Conservation (phyloP, 2,113 vertebrate genomes). For the Arizona elegans region DNA sequence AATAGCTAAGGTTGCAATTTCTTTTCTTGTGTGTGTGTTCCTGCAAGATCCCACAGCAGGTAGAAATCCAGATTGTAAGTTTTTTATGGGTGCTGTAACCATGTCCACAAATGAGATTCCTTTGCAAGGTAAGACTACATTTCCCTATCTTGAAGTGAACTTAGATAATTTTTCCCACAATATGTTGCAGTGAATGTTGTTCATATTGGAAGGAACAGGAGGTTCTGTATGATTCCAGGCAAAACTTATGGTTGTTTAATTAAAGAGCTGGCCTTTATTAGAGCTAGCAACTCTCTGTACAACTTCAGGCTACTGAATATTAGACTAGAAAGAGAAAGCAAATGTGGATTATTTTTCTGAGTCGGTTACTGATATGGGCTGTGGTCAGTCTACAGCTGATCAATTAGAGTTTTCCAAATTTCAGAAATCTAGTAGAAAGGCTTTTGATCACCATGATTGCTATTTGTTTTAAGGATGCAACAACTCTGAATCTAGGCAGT, state of each 20-base stretch:
- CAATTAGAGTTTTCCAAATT: background rate
- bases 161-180: background rate
- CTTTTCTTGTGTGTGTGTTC: background rate
- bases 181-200: background rate
- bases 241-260: background rate
- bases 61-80: slow-evolving; percentile 1
- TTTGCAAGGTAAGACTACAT: slow-evolving; percentile 57
- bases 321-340: background rate
- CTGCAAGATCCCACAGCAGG: slow-evolving; percentile 14
- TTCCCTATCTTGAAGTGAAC: background rate
- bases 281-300: too few relatives aligned
- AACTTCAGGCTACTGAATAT: background rate
- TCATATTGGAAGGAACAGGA: background rate
- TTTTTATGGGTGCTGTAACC: slow-evolving; percentile 36
- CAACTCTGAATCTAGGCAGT: too few relatives aligned
- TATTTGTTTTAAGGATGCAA: background rate
- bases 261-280: background rate
- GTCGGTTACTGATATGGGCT: background rate
- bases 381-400: too few relatives aligned
- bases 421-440: background rate
- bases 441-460: background rate
- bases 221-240: background rate
- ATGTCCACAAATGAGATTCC: slow-evolving; percentile 52
- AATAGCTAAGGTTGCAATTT: slow-evolving; percentile 16
- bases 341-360: background rate